phyloP scores from a whole-genome alignment of 2,797 vertebrate species.

The Hapalemur alaotrensis region DNA sequence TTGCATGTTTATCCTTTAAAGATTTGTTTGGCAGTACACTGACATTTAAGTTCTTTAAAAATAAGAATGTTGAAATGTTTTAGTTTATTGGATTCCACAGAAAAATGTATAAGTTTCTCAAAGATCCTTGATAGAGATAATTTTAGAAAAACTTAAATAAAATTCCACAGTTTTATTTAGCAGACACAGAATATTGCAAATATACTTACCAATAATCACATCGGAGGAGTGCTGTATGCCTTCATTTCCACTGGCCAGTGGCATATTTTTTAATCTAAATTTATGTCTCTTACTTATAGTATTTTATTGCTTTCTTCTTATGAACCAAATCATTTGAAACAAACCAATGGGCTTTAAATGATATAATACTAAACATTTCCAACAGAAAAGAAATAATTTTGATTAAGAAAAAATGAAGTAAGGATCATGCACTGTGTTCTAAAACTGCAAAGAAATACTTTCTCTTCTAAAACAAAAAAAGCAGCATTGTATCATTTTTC shows the following conservation, averaged over 20 bases:
- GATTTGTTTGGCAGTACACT: not conserved
- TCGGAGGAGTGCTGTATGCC: conserved; percentile 37
- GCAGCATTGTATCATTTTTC: conserved; percentile 69
- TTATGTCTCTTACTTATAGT: conserved; percentile 52
- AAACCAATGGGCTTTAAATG: conserved; percentile 62
- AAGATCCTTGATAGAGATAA: conserved; percentile 45
- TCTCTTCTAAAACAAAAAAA: conserved; percentile 44
- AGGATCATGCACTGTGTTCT: conserved; percentile 76
- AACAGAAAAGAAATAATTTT: conserved; percentile 66
- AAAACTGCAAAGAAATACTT: conserved; percentile 48
- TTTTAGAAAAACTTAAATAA: conserved; percentile 27
- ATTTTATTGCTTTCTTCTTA: conserved; percentile 52
- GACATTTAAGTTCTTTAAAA: not conserved
- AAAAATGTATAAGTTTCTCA: conserved; percentile 21
- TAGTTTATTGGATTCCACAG: not conserved
- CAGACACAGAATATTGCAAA: conserved; percentile 32
- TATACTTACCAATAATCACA: conserved; percentile 81
- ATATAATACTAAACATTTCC: conserved; percentile 47
- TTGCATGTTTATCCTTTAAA: not conserved
- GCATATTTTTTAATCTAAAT: conserved; percentile 75
- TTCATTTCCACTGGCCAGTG: conserved; percentile 75
- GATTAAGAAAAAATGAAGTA: conserved; percentile 40
- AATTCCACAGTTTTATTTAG: conserved; percentile 17
- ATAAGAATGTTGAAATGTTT: conserved; percentile 20
- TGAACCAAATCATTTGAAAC: conserved; percentile 53